A percentile compares a stretch with the other conserved stretches of the same genome.
Conservation (phyloP, 2,797 vertebrate genomes). For the Fratercula arctica region DNA sequence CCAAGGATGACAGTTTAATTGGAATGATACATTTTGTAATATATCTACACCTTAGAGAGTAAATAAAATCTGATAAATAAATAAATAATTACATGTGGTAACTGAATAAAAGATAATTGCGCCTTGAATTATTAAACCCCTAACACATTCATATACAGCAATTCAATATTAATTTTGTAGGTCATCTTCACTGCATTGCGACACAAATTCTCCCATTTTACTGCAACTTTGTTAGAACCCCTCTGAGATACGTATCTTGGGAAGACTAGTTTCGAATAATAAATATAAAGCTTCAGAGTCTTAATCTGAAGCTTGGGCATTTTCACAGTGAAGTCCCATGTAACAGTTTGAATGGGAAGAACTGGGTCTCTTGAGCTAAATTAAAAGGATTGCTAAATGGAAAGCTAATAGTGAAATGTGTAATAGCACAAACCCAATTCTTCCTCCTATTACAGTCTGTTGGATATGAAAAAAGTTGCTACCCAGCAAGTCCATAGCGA, state of each 20-base stretch:
- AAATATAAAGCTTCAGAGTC: neutral
- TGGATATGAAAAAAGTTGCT: neutral
- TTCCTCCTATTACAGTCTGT: neutral
- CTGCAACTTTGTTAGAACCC: neutral
- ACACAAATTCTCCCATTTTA: neutral
- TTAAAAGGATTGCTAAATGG: neutral
- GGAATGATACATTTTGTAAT: neutral
- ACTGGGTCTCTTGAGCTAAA: neutral
- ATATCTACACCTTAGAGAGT: neutral
- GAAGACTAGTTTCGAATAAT: neutral
- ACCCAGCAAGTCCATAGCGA: fast-evolving
- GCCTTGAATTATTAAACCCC: neutral
- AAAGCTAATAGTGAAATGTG: neutral
- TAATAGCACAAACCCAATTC: neutral
- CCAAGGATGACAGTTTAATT: neutral
- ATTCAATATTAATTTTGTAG: neutral
- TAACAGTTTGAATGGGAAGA: neutral
- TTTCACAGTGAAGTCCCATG: neutral
- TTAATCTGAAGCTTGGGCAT: neutral
- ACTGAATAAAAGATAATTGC: neutral
- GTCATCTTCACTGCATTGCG: neutral
- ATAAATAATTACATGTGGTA: neutral
- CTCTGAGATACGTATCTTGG: fast-evolving
- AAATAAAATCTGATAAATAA: neutral
- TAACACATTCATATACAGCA: neutral